Evolutionary conservation across 2,888 invertebrate species (phyloP).

Genomic region (Tanypteryx hageni): DNA sequence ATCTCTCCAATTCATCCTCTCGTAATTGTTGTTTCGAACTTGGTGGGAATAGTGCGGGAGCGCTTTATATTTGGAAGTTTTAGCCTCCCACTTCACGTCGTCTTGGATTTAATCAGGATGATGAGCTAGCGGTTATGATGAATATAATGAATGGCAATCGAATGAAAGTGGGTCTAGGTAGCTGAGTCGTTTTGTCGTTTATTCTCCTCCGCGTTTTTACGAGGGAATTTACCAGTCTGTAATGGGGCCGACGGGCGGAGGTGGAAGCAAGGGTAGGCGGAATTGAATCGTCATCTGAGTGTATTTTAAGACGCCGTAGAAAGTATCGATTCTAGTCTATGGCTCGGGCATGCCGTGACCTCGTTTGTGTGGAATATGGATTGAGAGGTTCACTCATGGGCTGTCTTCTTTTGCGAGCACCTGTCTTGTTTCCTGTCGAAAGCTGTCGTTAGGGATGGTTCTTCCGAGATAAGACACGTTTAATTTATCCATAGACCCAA

Average conservation of each 20-base stretch:
- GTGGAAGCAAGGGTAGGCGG: background rate
- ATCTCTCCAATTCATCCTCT: no score
- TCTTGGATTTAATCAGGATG: background rate
- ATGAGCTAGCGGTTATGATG: background rate
- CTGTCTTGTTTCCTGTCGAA: slow-evolving; percentile 27
- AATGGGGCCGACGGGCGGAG: background rate
- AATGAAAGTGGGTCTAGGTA: background rate
- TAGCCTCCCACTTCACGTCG: background rate
- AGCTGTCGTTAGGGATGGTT: background rate
- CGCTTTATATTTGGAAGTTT: background rate
- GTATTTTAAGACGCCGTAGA: background rate
- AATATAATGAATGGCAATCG: background rate
- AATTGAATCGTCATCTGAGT: slow-evolving; percentile 17
- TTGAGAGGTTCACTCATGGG: background rate
- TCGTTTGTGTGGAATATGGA: background rate
- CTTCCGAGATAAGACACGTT: background rate
- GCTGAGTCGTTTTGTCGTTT: background rate
- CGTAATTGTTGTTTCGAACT: background rate
- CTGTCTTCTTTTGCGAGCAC: background rate
- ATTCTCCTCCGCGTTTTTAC: background rate
- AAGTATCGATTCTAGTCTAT: background rate
- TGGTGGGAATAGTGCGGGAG: background rate
- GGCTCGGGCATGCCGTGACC: slow-evolving; percentile 7
- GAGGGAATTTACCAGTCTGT: background rate
- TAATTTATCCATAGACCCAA: background rate